Conservation (phyloP, 2,113 vertebrate genomes). For the Uria lomvia region DNA sequence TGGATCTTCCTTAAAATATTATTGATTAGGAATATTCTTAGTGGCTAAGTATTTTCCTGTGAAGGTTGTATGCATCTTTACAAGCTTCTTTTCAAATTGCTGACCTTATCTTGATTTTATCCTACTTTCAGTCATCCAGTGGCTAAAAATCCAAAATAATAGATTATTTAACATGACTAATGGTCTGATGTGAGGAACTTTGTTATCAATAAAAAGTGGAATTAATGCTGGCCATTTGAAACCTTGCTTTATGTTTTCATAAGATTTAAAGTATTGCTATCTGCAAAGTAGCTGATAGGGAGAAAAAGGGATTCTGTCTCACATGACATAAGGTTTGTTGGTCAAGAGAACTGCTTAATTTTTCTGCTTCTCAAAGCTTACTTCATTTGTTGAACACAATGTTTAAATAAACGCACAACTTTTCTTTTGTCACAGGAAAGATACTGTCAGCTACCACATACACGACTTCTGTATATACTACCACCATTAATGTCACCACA, state of each 20-base stretch:
- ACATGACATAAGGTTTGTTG: not conserved
- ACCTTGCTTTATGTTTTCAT: not conserved
- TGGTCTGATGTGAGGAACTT: not conserved
- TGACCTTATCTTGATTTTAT: not conserved
- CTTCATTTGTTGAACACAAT: not conserved
- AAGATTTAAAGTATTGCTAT: not conserved
- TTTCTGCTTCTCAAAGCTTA: not conserved
- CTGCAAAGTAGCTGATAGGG: not conserved
- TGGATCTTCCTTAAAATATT: not conserved
- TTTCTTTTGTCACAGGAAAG: slow-evolving; percentile 54
- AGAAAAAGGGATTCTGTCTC: not conserved
- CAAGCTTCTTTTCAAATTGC: not conserved
- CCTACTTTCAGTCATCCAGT: not conserved
- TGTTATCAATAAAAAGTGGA: not conserved
- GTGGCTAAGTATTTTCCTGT: not conserved
- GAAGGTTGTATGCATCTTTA: not conserved
- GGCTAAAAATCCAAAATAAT: not conserved
- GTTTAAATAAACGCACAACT: not conserved
- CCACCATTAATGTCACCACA: slow-evolving; percentile 63
- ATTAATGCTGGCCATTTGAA: not conserved
- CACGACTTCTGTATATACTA: not conserved
- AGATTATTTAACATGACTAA: not conserved
- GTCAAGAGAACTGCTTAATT: not conserved
- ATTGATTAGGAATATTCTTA: not conserved
- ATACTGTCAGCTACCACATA: not conserved